Evolutionary conservation across 2,113 vertebrate genomes (phyloP), one percentile per base, ranked within the genome.

Genomic region (Symphodus melops): DNA sequence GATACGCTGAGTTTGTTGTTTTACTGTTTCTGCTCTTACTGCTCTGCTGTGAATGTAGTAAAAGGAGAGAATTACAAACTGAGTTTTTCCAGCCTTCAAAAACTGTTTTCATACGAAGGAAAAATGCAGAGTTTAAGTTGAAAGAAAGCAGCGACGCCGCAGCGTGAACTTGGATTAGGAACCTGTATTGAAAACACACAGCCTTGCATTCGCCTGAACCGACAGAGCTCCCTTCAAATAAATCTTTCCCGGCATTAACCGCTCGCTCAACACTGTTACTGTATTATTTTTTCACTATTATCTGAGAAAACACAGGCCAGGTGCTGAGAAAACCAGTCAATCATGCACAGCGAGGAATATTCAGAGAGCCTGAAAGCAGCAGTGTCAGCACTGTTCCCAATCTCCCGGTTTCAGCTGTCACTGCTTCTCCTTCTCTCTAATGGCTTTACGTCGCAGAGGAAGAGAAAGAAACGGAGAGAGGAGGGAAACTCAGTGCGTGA

Each of bases 261-360:
- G n/a, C 55, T 72, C 67, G 11, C 82, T 78, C 62, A 14, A 74
- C 49, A 54, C 68, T 76, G 56, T 59, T 64, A 25, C 64, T 55
- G 79, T 62, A 65, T 86, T 78, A 82, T 72, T 79, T 75, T 72
- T 81, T 21, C 42, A 65, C 65, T 44, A 73, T 87, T 87, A 87
- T 89, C 87, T 74, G 57, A 72, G 63, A 66, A 65, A 84, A 68
- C 85, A 85, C 68, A n/a, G 69, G 52, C 63, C 81, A 85, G 83
- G 84, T 87, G 79, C 79, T 80, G 37, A 61, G 71, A 68, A 63
- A 72, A 77, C 25, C 75, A 71, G 85, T 91, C 89, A 84, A 83
- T 91, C 82, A 86, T 75, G 53, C 64, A 58, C 78, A 19, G 42
- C 19, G 68, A 71, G 69, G 82, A 87, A 78, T 81, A 78, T 5